A percentile compares a stretch with the other conserved stretches of the same genome.
Conservation (phyloP, 2,113 vertebrate genomes). For the Salvelinus sp. region DNA sequence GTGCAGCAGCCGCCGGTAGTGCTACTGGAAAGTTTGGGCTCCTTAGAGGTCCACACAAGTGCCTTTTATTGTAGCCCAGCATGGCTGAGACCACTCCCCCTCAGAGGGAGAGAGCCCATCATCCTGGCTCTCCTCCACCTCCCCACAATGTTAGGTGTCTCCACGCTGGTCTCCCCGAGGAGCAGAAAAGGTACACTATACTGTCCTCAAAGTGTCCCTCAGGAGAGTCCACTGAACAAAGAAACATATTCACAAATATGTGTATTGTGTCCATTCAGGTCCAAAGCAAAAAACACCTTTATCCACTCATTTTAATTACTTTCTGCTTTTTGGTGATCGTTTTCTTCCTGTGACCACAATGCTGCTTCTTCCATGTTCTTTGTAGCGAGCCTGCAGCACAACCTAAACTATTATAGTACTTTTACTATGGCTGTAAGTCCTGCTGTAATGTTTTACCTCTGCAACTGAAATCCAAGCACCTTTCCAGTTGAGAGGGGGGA, state of each 20-base stretch:
- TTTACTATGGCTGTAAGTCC: background rate
- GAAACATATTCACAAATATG: background rate
- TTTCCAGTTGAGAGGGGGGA: background rate
- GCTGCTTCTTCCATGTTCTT: too few species aligned
- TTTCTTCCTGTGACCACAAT: background rate
- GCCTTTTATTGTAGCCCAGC: slow-evolving; percentile 75
- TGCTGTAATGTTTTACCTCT: background rate
- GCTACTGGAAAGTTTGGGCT: slow-evolving; percentile 73
- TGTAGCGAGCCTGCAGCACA: background rate
- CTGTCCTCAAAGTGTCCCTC: background rate
- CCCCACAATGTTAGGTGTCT: background rate
- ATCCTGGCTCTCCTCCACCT: slow-evolving; percentile 38
- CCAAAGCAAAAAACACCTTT: background rate
- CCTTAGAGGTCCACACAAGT: slow-evolving; percentile 62
- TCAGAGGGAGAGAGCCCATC: slow-evolving; percentile 45
- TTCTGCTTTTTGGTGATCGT: background rate
- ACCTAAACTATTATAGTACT: background rate
- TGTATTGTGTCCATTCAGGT: background rate
- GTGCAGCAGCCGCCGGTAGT: slow-evolving; percentile 61
- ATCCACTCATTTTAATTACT: too few species aligned
- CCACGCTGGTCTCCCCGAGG: background rate
- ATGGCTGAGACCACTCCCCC: slow-evolving; percentile 73
- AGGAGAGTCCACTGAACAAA: background rate
- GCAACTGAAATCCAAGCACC: background rate
- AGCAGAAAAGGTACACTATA: background rate